Conservation (phyloP, 2,113 vertebrate species). For the Daphoenositta chrysoptera region DNA sequence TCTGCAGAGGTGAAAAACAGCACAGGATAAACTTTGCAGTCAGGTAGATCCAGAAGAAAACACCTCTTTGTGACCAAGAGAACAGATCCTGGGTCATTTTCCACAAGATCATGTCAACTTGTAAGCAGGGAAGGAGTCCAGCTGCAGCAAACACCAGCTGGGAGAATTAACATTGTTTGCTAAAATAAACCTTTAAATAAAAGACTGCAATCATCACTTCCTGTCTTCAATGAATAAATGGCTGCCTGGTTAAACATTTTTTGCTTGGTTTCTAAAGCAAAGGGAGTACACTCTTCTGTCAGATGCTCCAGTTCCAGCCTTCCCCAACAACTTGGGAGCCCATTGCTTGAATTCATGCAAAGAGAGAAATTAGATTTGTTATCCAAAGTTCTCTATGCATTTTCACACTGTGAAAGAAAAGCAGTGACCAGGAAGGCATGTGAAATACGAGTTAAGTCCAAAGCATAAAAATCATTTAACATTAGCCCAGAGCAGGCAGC, state of each 20-base stretch:
- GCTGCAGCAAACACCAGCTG: conserved; percentile 25
- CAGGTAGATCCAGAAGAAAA: not conserved
- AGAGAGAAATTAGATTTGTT: not conserved
- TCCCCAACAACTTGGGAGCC: not conserved
- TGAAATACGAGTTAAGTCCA: not conserved
- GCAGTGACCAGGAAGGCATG: not conserved
- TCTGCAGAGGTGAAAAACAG: not conserved
- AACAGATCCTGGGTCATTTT: not conserved
- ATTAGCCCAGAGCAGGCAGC: not conserved
- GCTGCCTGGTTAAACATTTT: not conserved
- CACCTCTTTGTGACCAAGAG: not conserved
- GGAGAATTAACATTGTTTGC: conserved; percentile 35
- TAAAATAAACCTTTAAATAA: conserved; percentile 39
- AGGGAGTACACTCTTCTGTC: not conserved
- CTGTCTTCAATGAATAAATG: not conserved
- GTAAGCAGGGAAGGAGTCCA: not conserved
- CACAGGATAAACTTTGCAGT: not conserved
- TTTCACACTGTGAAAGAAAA: not conserved
- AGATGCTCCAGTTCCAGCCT: not conserved
- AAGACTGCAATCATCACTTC: not conserved
- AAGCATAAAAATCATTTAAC: not conserved
- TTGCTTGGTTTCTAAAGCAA: not conserved
- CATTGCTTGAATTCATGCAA: not conserved
- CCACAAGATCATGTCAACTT: not conserved
- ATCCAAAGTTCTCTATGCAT: not conserved